phyloP scores from a whole-genome alignment of 2,113 vertebrate genomes.

The Ammospiza nelsoni region DNA sequence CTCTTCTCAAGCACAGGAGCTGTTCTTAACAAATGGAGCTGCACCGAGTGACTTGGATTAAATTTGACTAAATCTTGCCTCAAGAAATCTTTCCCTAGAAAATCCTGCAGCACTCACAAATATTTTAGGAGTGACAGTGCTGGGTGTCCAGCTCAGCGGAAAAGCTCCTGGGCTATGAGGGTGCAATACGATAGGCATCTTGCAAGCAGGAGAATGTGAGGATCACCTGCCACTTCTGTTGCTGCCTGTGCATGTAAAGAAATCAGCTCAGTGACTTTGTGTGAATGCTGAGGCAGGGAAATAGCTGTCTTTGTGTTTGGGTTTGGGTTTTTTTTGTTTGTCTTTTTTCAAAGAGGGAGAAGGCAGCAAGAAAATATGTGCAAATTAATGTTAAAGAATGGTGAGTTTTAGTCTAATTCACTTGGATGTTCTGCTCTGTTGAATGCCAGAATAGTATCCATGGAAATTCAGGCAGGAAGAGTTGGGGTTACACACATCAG shows the following conservation, averaged over 20 bases:
- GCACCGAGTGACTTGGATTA: conserved; percentile 43
- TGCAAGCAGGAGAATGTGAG: background rate
- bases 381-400: conserved; percentile 27
- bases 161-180: background rate
- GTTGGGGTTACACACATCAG: background rate
- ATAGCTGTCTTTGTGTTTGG: background rate
- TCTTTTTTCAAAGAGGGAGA: background rate
- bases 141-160: conserved; percentile 24
- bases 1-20: conserved; percentile 39
- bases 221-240: background rate
- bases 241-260: background rate
- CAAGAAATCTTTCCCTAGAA: conserved; percentile 57
- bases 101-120: conserved; percentile 59
- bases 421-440: background rate
- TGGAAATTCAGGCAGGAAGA: conserved; percentile 9
- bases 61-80: conserved; percentile 62
- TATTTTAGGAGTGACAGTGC: conserved; percentile 39
- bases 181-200: background rate
- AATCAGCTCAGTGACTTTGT: background rate
- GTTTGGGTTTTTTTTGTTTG: background rate
- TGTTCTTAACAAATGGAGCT: conserved; percentile 45
- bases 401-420: background rate
- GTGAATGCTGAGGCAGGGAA: background rate
- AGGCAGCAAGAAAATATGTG: background rate
- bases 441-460: background rate